Base-by-base conservation (phyloP, 2,113 vertebrate species). In the Brachionichthys hirsutus region DNA sequence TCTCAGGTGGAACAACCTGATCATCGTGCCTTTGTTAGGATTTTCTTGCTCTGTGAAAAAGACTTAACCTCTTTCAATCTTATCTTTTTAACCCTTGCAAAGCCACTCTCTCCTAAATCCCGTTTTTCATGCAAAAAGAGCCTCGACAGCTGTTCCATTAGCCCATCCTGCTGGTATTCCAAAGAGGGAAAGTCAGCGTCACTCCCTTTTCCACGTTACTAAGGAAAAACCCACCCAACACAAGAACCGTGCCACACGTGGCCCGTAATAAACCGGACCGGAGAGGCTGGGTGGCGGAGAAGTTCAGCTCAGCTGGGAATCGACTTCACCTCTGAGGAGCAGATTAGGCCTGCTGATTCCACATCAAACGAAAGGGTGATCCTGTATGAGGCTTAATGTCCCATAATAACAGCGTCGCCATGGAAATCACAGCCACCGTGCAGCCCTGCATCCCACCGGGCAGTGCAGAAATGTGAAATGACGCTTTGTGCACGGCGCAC, bases 191-290 rank as follows among this genome's bases (percentile, higher is more conserved):
- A 85, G 55, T 80, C 53, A 53, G 49, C 41, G 2, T 85, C 77
- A 80, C 22, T 16, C 20, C 62, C 47, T 69, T 85, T 68, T 66
- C 36, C 59, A 63, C 62, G 71, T 75, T 78, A 48, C 74, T 50
- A 74, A 73, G 79, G 84, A 81, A 84, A 73, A 83, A 55, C 19
- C 68, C 67, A 77, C 56, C 70, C 72, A 61, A 86, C 77, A 88
- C 85, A 81, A 77, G 64, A 51, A 63, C 46, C 38, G 51, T 77
- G 77, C 82, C 71, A 87, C 83, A 84, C 49, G 73, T 52, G 49
- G 47, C 55, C 34, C 2, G 16, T 58, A 68, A 77, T 48, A 44
- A 68, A 34, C 52, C 53, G 54, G 48, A 63, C 19, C 24, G 42
- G 58, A 51, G 65, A 35, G 17, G 41, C 7, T 54, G 52, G 59